Percentiles rank a stretch among this genome's conserved stretches.
phyloP scores from a whole-genome alignment of 2,113 vertebrate species.

The Phyllostomus hastatus region DNA sequence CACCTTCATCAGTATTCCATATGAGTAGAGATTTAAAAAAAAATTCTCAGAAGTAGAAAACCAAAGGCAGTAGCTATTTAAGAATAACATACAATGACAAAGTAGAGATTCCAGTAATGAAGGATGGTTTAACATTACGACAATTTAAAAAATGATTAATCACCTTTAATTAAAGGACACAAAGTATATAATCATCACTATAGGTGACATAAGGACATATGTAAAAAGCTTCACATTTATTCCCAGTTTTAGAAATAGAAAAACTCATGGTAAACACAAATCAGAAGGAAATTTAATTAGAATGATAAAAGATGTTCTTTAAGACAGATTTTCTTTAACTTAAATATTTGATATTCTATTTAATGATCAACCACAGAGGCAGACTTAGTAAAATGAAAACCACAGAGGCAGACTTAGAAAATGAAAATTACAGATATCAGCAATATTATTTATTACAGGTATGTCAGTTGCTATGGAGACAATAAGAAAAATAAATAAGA shows the following conservation, averaged over 20 bases:
- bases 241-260: background rate
- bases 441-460: background rate
- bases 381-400: background rate
- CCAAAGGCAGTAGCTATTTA: background rate
- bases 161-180: constrained; percentile 3
- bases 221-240: background rate
- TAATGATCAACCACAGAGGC: background rate
- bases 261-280: background rate
- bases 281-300: background rate
- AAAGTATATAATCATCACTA: background rate
- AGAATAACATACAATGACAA: background rate
- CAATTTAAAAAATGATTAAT: background rate
- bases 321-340: background rate
- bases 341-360: background rate
- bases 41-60: background rate
- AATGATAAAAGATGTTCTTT: background rate
- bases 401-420: background rate
- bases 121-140: background rate
- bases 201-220: background rate
- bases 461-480: background rate
- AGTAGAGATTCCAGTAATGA: background rate
- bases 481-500: background rate
- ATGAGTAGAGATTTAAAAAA: background rate
- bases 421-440: background rate
- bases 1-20: background rate